Evolutionary conservation across 1,140 invertebrate genomes (phyloP).

Genomic region (Euschistus heros): DNA sequence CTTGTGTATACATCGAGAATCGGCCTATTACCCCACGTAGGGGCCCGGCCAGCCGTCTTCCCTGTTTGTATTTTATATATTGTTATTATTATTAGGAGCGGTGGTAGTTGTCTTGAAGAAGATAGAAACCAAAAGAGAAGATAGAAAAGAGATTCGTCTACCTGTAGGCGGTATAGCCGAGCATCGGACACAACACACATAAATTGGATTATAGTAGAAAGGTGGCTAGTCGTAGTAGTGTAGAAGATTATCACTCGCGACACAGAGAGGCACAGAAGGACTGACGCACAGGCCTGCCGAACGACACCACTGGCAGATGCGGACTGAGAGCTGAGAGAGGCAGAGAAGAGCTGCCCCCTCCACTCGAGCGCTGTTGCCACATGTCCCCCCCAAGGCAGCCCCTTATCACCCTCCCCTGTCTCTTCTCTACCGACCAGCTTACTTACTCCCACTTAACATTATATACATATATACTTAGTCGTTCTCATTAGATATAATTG

Average conservation of each 20-base stretch:
- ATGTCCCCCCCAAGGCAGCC: neutral
- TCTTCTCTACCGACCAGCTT: neutral
- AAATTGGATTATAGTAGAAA: neutral
- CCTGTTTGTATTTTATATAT: neutral
- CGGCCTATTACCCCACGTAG: neutral
- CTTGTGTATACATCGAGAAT: conserved; percentile 3
- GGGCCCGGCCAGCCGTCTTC: neutral
- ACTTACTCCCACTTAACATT: too few relatives aligned
- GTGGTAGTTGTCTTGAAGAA: conserved; percentile 4
- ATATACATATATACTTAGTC: too few relatives aligned
- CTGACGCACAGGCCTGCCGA: neutral
- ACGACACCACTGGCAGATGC: neutral
- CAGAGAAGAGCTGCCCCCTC: neutral
- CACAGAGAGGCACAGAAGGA: neutral
- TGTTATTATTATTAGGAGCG: neutral
- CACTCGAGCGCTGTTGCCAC: neutral
- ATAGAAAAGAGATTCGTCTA: conserved; percentile 19
- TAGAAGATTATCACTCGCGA: neutral
- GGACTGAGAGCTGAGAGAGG: neutral
- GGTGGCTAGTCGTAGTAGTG: neutral
- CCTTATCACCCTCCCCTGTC: neutral
- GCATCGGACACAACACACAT: conserved; percentile 28
- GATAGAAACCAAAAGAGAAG: conserved; percentile 3
- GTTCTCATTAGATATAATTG: too few relatives aligned
- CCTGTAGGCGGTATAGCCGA: conserved; percentile 28